Evolutionary conservation across 1,140 invertebrate genomes (phyloP).

Genomic region (Drosophila melanogaster): Release_6_plus_ISO1_MT NT_033779.5:9247501-9248000

Average conservation of each 20-base stretch:
- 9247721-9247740: slow-evolving; percentile 44
- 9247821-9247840: slow-evolving; percentile 53
- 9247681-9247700: slow-evolving; percentile 46
- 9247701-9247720: slow-evolving; percentile 64
- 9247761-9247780: slow-evolving; percentile 73
- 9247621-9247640: slow-evolving; percentile 23
- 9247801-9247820: slow-evolving; percentile 51
- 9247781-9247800: slow-evolving; percentile 46
- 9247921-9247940: slow-evolving; percentile 82
- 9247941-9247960: slow-evolving; percentile 75
- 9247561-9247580: slow-evolving; percentile 21
- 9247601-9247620: slow-evolving; percentile 68
- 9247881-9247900: slow-evolving; percentile 83
- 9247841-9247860: slow-evolving; percentile 57
- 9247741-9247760: slow-evolving; percentile 81
- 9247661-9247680: slow-evolving; percentile 13
- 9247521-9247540: slow-evolving; percentile 27
- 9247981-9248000: slow-evolving; percentile 46
- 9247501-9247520: slow-evolving; percentile 33
- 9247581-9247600: slow-evolving; percentile 43
- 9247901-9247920: slow-evolving; percentile 83
- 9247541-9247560: slow-evolving; percentile 62
- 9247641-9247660: slow-evolving; percentile 4
- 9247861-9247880: slow-evolving; percentile 76
- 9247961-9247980: slow-evolving; percentile 49